phyloP scores from a whole-genome alignment of 2,888 invertebrate genomes.

The Acrobasis repandana region DNA sequence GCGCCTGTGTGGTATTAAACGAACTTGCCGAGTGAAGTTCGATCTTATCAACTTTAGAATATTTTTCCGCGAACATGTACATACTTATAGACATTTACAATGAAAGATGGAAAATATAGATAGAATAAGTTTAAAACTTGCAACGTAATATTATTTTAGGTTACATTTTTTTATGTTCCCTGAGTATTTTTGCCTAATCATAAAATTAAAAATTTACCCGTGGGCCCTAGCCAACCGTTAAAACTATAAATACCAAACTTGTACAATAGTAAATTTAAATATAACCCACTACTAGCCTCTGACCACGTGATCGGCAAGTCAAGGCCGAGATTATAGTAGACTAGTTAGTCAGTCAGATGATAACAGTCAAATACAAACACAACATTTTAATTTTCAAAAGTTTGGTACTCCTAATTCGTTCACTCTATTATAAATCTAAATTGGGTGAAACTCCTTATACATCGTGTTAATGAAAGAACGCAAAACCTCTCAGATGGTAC shows the following conservation, averaged over 20 bases:
- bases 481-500: too few species aligned
- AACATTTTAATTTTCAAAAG: too few species aligned
- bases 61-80: too few species aligned
- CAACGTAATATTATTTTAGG: background rate
- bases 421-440: too few species aligned
- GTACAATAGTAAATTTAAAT: background rate
- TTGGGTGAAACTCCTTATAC: too few species aligned
- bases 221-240: background rate
- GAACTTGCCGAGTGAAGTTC: too few species aligned
- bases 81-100: too few species aligned
- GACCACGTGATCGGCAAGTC: background rate
- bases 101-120: background rate
- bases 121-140: background rate
- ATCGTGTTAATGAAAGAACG: too few species aligned
- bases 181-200: background rate
- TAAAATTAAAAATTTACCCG: background rate
- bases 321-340: background rate
- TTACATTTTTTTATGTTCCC: background rate
- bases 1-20: too few species aligned
- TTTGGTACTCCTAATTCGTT: too few species aligned
- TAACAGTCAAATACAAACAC: too few species aligned
- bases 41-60: too few species aligned
- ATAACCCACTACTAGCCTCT: conserved; percentile 1
- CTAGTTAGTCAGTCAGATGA: background rate
- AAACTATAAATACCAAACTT: background rate